Conservation (phyloP, 2,888 invertebrate species). For the Malthinus seriepunctatus region DNA sequence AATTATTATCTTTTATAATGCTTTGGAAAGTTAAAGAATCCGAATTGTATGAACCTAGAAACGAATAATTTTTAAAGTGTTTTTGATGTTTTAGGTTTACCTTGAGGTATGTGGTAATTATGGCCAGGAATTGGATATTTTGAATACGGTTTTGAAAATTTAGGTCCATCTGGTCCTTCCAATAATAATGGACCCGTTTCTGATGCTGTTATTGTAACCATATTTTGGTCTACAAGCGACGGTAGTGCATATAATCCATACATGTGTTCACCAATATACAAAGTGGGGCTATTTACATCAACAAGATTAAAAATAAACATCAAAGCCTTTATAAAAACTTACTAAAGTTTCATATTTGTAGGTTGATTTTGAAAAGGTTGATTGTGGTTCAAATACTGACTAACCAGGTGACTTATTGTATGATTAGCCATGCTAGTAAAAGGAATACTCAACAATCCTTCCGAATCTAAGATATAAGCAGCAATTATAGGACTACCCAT, state of each 20-base stretch:
- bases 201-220: conserved; percentile 77
- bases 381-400: conserved; percentile 48
- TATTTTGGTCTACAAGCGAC: conserved; percentile 88
- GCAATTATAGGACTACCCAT: conserved; percentile 90
- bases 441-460: conserved; percentile 81
- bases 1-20: conserved; percentile 36
- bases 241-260: conserved; percentile 91
- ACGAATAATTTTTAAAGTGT: too few relatives aligned
- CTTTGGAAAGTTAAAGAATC: conserved; percentile 47
- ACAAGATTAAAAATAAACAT: not conserved
- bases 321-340: conserved; percentile 40
- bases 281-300: conserved; percentile 68
- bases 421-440: conserved; percentile 89
- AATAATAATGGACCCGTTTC: conserved; percentile 71
- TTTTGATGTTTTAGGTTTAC: too few relatives aligned
- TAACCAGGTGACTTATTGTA: conserved; percentile 68
- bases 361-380: conserved; percentile 50
- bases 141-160: conserved; percentile 38
- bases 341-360: conserved; percentile 59
- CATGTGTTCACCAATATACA: conserved; percentile 89
- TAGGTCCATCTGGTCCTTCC: conserved; percentile 66
- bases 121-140: conserved; percentile 43
- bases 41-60: conserved; percentile 37
- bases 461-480: conserved; percentile 76
- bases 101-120: conserved; percentile 44